Conservation (phyloP, 2,888 invertebrate genomes). For the Leucoptera coffeella region DNA sequence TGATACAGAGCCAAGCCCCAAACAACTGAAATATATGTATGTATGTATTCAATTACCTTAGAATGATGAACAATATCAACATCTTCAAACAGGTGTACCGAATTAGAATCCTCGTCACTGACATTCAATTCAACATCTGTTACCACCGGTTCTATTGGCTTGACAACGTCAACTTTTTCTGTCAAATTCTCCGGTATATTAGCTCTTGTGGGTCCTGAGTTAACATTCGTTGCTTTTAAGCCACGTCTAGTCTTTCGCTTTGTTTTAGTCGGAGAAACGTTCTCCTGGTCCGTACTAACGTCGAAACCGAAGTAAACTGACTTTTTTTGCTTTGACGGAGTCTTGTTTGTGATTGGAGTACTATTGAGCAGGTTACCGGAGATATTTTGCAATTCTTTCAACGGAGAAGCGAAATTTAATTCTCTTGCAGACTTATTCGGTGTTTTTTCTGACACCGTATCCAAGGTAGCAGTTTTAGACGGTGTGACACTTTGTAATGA, state of each 20-base stretch:
- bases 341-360: conserved; percentile 8
- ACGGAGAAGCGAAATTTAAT: not conserved
- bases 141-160: conserved; percentile 12
- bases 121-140: conserved; percentile 10
- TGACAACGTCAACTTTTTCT: conserved; percentile 20
- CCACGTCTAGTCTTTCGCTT: conserved; percentile 14
- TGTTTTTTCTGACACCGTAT: not conserved
- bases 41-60: conserved; percentile 30
- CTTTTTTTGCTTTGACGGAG: conserved; percentile 10
- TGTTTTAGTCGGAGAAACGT: conserved; percentile 25
- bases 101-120: conserved; percentile 15
- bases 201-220: conserved; percentile 19
- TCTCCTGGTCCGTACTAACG: conserved; percentile 30
- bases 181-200: conserved; percentile 14
- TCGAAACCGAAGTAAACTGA: conserved; percentile 40
- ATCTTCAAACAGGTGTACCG: conserved; percentile 42
- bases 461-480: not conserved
- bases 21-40: too few relatives aligned
- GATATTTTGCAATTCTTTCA: not conserved
- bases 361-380: not conserved
- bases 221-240: conserved; percentile 23
- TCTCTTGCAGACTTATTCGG: not conserved
- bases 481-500: not conserved
- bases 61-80: conserved; percentile 32
- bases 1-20: too few relatives aligned